Percentiles rank a stretch among this genome's conserved stretches.
Evolutionary conservation across 1,140 invertebrate species (phyloP).

Genomic region (Drosophila arawakana): DNA sequence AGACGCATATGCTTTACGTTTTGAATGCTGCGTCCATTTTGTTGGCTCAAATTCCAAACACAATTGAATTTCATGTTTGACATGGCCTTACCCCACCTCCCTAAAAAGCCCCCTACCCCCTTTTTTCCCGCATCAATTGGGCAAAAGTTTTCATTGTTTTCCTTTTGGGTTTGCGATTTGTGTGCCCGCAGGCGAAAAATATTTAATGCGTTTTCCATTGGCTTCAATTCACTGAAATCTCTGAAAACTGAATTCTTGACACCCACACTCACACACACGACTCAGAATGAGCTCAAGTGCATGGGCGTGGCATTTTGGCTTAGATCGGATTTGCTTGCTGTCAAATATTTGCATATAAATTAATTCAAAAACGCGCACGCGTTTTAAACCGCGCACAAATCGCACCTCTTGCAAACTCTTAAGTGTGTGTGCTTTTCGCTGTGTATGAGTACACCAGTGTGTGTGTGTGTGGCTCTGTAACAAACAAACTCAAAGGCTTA

Average conservation of each 20-base stretch:
- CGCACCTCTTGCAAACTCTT: conserved; percentile 9
- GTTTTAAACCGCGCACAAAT: conserved; percentile 45
- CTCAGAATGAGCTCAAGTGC: conserved; percentile 10
- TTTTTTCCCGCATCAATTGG: conserved; percentile 1
- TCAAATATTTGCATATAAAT: conserved; percentile 67
- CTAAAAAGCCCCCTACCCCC: too few species aligned
- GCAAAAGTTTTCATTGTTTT: conserved; percentile 66
- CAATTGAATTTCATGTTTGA: conserved; percentile 81
- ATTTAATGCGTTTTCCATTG: conserved; percentile 77
- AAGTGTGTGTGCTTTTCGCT: conserved; percentile 3
- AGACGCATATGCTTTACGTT: conserved; percentile 57
- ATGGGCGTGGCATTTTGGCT: conserved; percentile 45
- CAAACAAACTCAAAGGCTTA: conserved; percentile 6
- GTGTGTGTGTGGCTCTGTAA: conserved; percentile 8
- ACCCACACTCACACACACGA: conserved; percentile 15
- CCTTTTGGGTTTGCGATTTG: conserved; percentile 49
- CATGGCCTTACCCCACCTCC: conserved; percentile 45
- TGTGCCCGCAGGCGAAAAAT: conserved; percentile 48
- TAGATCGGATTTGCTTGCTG: conserved; percentile 36
- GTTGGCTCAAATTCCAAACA: conserved; percentile 61
- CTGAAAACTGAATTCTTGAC: conserved; percentile 23
- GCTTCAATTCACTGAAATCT: conserved; percentile 42
- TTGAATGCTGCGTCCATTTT: conserved; percentile 45
- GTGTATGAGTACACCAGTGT: not conserved
- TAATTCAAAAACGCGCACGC: conserved; percentile 55